phyloP scores from a whole-genome alignment of 2,797 vertebrate species.

The Sarcophilus harrisii region DNA sequence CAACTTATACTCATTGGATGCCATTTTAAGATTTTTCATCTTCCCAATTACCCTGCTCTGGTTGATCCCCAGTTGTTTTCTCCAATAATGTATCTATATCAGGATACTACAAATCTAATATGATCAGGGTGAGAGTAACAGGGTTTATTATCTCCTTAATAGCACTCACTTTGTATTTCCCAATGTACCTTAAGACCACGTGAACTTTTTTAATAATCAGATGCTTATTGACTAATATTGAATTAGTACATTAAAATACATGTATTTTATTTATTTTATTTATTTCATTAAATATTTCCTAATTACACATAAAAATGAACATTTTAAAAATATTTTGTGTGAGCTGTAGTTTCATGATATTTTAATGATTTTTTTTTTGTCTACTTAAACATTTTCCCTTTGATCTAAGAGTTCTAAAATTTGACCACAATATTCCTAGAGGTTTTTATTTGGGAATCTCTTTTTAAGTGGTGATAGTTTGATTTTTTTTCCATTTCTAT shows the following conservation, averaged over 20 bases:
- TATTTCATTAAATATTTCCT: not conserved
- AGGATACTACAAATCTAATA: not conserved
- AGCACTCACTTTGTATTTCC: not conserved
- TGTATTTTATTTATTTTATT: not conserved
- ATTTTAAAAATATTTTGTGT: not conserved
- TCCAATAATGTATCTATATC: not conserved
- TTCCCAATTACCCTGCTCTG: not conserved
- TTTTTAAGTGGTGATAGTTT: not conserved
- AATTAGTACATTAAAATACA: not conserved
- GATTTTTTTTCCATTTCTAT: not conserved
- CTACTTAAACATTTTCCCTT: too few relatives aligned
- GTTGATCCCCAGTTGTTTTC: not conserved
- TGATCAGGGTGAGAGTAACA: not conserved
- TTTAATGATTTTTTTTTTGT: too few relatives aligned
- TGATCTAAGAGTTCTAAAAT: not conserved
- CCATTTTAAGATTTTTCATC: not conserved
- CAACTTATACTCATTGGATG: not conserved
- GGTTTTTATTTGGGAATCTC: not conserved
- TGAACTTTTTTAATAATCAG: not conserved
- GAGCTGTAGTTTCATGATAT: too few relatives aligned
- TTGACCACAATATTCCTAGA: not conserved
- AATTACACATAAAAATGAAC: not conserved
- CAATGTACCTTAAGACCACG: not conserved
- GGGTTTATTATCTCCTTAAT: not conserved
- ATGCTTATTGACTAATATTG: not conserved